Evolutionary conservation across 2,888 invertebrate genomes (phyloP).

Genomic region (Salticus scenicus): DNA sequence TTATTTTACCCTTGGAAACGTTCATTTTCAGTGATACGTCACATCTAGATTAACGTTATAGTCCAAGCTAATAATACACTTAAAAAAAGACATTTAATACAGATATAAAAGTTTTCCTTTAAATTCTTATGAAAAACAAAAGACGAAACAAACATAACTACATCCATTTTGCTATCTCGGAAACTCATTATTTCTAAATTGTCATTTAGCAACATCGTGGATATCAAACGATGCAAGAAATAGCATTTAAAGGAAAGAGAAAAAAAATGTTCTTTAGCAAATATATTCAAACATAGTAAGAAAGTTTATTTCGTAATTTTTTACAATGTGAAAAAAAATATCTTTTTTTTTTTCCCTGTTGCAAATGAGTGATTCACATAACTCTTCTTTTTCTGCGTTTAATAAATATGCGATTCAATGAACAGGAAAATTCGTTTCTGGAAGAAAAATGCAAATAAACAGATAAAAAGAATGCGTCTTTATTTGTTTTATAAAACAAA

Average conservation of each 20-base stretch:
- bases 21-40: not conserved
- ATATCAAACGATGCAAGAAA: conserved; percentile 6
- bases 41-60: not conserved
- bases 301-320: no score
- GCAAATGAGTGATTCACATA: not conserved
- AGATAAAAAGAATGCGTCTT: not conserved
- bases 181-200: not conserved
- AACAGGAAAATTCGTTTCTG: not conserved
- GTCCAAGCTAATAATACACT: not conserved
- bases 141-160: not conserved
- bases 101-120: no score
- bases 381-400: not conserved
- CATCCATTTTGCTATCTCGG: not conserved
- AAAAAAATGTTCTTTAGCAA: not conserved
- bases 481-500: not conserved
- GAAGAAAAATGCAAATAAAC: not conserved
- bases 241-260: not conserved
- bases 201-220: not conserved
- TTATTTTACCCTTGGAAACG: no score
- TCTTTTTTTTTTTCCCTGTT: no score
- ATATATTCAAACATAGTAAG: not conserved
- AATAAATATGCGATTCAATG: not conserved
- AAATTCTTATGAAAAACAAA: not conserved
- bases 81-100: not conserved
- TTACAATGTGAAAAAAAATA: no score